Base-by-base conservation (phyloP, 1,140 invertebrate species). In the Hycleus cichorii region DNA sequence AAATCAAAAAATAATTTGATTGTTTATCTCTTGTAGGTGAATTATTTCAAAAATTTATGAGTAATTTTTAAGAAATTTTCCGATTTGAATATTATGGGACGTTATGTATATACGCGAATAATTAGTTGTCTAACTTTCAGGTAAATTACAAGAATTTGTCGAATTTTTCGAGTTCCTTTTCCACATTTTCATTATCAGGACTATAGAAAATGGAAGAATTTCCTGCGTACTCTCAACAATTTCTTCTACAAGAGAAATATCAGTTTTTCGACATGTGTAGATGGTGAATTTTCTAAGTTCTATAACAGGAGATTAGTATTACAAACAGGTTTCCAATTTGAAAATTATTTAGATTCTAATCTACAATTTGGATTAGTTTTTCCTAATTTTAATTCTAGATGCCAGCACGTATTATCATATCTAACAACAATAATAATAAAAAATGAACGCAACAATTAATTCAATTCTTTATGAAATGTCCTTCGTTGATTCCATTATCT, bases 151-250 rank as follows among this genome's bases (percentile, higher is more conserved):
- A 7, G 32, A 32, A 32, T 32, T 32, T 7, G 32, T 32, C 32
- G 7, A 32, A 32, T 32, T 5, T 32, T 32, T 32, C 4, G 32
- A 4, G 32, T 32, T 32, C 7, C 32, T 32, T 32, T 32, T 4
- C 32, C 32, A 48, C 54, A 57, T 57, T 57, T 57, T 49, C 45
- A 24, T 27, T 8, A 57, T 24, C 54, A 57, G 54, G 47, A 49
- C 5, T 10, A 11, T 46, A 57, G 44, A 42, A 12, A 49, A 32
- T 26, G 24, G 7, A n/a, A 26, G 24, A 57, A 24, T n/a, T 24
- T 11, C 12, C 4, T 48, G 2, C 5, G 2, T 25, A 43, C 24
- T 43, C 9, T 42, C 40, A 42, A 32, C 48, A 44, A 49, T 57
- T 48, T 26, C 42, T 49, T 25, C 27, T 45, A 57, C n/a, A 49